phyloP scores from a whole-genome alignment of 35 echinoderm and acorn worm species.

The Acanthaster planci region DNA sequence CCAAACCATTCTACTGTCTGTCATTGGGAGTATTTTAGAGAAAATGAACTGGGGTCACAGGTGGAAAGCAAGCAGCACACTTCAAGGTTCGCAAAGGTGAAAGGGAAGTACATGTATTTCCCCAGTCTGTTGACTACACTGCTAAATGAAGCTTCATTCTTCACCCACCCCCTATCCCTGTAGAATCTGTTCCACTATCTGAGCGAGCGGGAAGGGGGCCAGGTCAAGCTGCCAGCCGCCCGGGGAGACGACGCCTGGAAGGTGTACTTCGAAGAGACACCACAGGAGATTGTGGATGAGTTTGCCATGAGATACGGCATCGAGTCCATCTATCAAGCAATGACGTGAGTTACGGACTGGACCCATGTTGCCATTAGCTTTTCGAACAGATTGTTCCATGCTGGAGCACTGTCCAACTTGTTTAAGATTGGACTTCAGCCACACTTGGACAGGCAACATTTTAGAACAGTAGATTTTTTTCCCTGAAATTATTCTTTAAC shows the following conservation, averaged over 20 bases:
- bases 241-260: slow-evolving; percentile 99
- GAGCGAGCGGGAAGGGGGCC: slow-evolving; percentile 79
- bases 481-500: too few relatives aligned
- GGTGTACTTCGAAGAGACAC: slow-evolving; percentile 97
- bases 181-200: slow-evolving; percentile 97
- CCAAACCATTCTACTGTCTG: too few relatives aligned
- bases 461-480: too few relatives aligned
- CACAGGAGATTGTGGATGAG: slow-evolving; percentile 97
- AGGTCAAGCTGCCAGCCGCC: slow-evolving; percentile 87
- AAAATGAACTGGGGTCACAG: not conserved
- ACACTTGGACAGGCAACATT: too few relatives aligned
- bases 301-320: slow-evolving; percentile 99
- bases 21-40: too few relatives aligned
- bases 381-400: too few relatives aligned
- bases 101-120: not conserved
- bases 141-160: not conserved
- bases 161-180: not conserved
- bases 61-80: not conserved
- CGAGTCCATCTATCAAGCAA: slow-evolving; percentile 99
- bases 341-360: slow-evolving; percentile 99
- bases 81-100: not conserved
- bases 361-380: too few relatives aligned
- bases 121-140: not conserved
- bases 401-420: too few relatives aligned
- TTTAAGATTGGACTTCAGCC: too few relatives aligned